These are phyloP conservation scores for Epinephelus cyanopodus DNA, from an alignment of 2,113 vertebrate species.

Conservation along the genomic window DNA sequence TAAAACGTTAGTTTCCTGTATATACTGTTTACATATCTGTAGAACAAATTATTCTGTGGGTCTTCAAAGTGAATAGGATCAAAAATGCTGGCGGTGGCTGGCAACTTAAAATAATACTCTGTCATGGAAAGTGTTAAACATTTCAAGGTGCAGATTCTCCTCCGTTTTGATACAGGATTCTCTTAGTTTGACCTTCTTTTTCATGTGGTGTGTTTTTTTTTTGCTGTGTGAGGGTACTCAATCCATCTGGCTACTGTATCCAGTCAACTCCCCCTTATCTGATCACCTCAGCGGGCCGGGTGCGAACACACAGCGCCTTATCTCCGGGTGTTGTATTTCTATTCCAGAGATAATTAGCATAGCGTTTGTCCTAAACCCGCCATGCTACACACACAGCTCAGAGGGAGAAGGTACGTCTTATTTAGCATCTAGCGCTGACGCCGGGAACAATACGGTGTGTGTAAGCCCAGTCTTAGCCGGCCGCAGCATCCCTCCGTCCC, in stretches of 20 bases:
- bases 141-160: conserved; percentile 12
- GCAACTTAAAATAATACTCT: too few species aligned
- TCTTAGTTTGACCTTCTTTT: conserved; percentile 30
- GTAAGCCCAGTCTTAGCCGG: conserved; percentile 63
- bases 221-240: conserved; percentile 47
- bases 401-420: conserved; percentile 59
- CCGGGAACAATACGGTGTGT: conserved; percentile 59
- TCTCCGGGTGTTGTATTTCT: conserved; percentile 78
- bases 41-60: too few species aligned
- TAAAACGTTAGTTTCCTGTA: too few species aligned
- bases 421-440: conserved; percentile 48
- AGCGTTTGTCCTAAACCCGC: conserved; percentile 71
- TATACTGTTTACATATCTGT: too few species aligned
- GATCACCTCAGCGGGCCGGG: conserved; percentile 76
- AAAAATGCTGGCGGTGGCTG: too few species aligned
- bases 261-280: conserved; percentile 71
- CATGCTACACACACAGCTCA: conserved; percentile 64
- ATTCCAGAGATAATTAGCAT: conserved; percentile 76
- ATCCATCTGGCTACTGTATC: conserved; percentile 76
- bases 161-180: background rate
- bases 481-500: conserved; percentile 45
- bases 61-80: too few species aligned
- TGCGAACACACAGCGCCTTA: conserved; percentile 76
- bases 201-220: background rate
- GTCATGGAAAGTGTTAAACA: background rate